Evolutionary conservation across 2,888 invertebrate species (phyloP), one percentile per base, ranked within the genome.

Genomic region (Drosophila setosimentum): DNA sequence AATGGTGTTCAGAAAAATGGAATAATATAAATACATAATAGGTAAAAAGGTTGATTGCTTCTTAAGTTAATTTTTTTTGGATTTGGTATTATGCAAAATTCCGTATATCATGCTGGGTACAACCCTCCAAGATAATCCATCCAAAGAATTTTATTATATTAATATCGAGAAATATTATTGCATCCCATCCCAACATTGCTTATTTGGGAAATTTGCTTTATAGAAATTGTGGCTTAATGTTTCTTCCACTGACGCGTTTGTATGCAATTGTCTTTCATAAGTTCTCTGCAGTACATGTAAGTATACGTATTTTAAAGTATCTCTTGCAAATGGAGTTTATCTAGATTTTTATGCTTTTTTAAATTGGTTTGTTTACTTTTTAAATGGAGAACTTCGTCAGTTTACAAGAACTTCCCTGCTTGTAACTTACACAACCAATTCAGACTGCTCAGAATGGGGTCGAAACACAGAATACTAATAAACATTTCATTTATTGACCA

Each of bases 401-500:
- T 53, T 27, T 3, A 7, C 3, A 18, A 35, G 18, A 62, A 40
- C 29, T 55, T 37, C 37, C 35, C 40, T 33, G 32, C 37, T 61
- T 30, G 40, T 32, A 35, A 40, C 32, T 40, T 24, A 18, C 37
- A 42, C 10, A 33, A 33, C n/a, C 53, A 67, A 76, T 64, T 67
- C 27, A 4, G 48, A 45, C 16, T 37, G 35, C 30, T 66, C 62
- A 48, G 48, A 50, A 40, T 57, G 40, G 40, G 45, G 37, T 57
- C 27, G 18, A 64, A 35, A 32, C 24, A 40, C 27, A 29, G 64
- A 70, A 78, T 71, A 64, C 68, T 68, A 71, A 72, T 50, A 64
- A 66, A 60, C 63, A 71, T n/a, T 58, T 78, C 68, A 71, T 64
- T 75, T 78, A 64, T 78, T 55, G 37, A 68, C 10, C 40, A 62